A percentile compares a stretch with the other conserved stretches of the same genome.
Evolutionary conservation across 2,797 vertebrate genomes (phyloP).

Genomic region (Ambastaia sidthimunki): DNA sequence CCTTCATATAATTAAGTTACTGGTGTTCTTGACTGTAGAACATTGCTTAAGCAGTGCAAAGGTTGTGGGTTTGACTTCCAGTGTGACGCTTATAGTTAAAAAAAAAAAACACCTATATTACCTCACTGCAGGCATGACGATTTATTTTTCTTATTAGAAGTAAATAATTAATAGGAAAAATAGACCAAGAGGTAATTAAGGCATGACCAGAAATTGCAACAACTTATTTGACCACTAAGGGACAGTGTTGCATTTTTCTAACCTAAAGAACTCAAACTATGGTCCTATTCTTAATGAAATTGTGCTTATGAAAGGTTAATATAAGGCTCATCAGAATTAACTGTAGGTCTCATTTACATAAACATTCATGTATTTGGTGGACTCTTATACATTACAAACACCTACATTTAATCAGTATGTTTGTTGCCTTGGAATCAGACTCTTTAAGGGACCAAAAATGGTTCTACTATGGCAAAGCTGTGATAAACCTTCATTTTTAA

Average conservation of each 20-base stretch:
- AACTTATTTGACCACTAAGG: not conserved
- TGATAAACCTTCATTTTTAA: too few relatives aligned
- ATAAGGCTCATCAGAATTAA: too few relatives aligned
- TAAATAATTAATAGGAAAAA: too few relatives aligned
- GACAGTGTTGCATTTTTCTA: constrained; percentile 6
- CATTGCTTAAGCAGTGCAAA: too few relatives aligned
- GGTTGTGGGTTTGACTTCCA: too few relatives aligned
- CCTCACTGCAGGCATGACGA: too few relatives aligned
- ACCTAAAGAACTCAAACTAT: not conserved
- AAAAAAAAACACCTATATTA: too few relatives aligned
- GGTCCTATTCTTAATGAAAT: not conserved
- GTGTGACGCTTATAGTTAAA: too few relatives aligned
- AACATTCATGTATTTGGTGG: not conserved
- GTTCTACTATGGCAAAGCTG: too few relatives aligned
- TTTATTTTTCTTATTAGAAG: too few relatives aligned
- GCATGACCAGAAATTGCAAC: not conserved
- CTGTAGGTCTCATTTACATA: not conserved
- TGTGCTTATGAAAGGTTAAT: not conserved
- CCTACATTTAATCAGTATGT: too few relatives aligned
- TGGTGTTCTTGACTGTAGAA: not conserved
- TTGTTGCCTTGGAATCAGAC: not conserved
- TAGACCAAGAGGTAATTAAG: not conserved
- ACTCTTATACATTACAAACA: not conserved
- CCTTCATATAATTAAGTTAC: constrained; percentile 66
- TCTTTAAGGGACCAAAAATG: too few relatives aligned